These are phyloP conservation scores for Alouatta palliata DNA, from an alignment of 2,113 vertebrate genomes.

Conservation along the genomic window DNA sequence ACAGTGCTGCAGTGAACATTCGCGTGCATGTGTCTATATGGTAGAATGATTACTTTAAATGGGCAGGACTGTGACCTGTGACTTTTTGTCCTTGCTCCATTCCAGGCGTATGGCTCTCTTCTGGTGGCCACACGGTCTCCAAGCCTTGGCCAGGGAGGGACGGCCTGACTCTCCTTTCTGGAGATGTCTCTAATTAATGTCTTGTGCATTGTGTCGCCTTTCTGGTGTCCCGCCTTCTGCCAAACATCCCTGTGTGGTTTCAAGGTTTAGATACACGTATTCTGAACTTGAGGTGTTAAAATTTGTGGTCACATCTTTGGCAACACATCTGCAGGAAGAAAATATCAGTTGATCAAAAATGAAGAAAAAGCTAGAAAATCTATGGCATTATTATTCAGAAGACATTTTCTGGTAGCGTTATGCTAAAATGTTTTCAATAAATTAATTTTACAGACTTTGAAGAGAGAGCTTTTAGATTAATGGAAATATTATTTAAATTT, in stretches of 20 bases:
- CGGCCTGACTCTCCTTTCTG: rapidly evolving
- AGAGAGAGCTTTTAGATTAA: constrained; percentile 82
- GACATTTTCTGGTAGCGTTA: constrained; percentile 72
- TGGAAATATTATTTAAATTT: constrained; percentile 82
- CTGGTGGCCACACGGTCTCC: too few species aligned
- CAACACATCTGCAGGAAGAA: not conserved
- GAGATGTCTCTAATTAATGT: not conserved
- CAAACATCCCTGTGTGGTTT: not conserved
- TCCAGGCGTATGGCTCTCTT: rapidly evolving
- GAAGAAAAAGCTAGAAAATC: constrained; percentile 24
- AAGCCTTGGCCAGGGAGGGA: not conserved
- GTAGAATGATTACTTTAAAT: too few species aligned
- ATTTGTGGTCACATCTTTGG: not conserved
- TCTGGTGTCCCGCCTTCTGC: constrained; percentile 62
- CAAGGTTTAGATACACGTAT: not conserved
- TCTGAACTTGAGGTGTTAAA: constrained; percentile 31
- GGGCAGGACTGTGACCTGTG: too few species aligned
- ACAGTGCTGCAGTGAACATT: too few species aligned
- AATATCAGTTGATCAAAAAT: not conserved
- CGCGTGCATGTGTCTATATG: too few species aligned
- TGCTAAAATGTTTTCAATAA: constrained; percentile 80
- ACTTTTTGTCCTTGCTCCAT: not conserved
- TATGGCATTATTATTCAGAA: constrained; percentile 74
- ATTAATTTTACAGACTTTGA: constrained; percentile 81
- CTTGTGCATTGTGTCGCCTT: not conserved